These are phyloP conservation scores for Typhlichthys subterraneus DNA, from an alignment of 2,797 vertebrate species.

Conservation along the genomic window DNA sequence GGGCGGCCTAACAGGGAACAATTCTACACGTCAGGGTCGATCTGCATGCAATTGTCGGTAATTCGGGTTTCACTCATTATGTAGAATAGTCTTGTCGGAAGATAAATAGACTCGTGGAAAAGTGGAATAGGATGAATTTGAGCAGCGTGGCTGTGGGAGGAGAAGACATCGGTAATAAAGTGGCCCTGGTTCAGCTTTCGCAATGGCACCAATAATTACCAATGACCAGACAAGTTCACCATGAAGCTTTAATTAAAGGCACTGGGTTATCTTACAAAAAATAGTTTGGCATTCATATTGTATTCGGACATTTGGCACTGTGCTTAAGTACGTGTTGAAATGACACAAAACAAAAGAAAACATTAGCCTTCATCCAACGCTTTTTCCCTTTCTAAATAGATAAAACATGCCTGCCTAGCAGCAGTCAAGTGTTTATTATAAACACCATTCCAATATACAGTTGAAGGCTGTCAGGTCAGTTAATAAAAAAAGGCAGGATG, in stretches of 20 bases:
- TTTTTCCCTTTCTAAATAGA: slow-evolving; percentile 24
- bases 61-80: slow-evolving; percentile 70
- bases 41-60: slow-evolving; percentile 69
- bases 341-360: slow-evolving; percentile 44
- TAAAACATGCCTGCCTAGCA: slow-evolving; percentile 42
- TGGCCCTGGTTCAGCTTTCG: slow-evolving; percentile 44
- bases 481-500: slow-evolving; percentile 46
- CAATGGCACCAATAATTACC: slow-evolving; percentile 62
- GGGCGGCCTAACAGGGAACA: slow-evolving; percentile 55
- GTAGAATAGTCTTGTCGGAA: slow-evolving; percentile 50
- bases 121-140: slow-evolving; percentile 51
- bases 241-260: slow-evolving; percentile 77
- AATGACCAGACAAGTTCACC: slow-evolving; percentile 56
- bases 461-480: slow-evolving; percentile 62
- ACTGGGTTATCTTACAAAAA: slow-evolving; percentile 59
- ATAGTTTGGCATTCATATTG: slow-evolving; percentile 62
- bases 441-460: slow-evolving; percentile 56
- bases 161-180: slow-evolving; percentile 56
- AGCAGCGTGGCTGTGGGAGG: slow-evolving; percentile 44
- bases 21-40: slow-evolving; percentile 61
- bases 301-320: slow-evolving; percentile 56
- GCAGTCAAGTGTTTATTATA: slow-evolving; percentile 51
- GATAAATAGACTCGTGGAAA: slow-evolving; percentile 61
- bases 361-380: neutral
- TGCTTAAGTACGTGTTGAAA: slow-evolving; percentile 51